These are phyloP conservation scores for Stenchaetothrips biformis DNA, from an alignment of 2,888 invertebrate species.

Conservation along the genomic window DNA sequence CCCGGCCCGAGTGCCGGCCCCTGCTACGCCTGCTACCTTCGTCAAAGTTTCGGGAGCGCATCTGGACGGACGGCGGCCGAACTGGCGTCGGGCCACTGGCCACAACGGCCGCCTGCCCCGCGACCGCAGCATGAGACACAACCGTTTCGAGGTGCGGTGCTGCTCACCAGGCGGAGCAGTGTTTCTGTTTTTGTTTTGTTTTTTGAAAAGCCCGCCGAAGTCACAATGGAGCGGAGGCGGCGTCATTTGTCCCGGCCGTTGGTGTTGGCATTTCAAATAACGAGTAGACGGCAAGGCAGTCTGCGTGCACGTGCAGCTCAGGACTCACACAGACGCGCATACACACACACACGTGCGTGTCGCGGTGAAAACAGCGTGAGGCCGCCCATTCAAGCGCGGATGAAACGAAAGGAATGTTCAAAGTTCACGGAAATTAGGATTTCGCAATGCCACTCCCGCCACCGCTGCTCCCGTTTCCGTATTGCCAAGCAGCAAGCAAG, in stretches of 20 bases:
- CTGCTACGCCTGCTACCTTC: not conserved
- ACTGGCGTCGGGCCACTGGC: not conserved
- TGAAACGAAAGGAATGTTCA: not conserved
- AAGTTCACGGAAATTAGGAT: too few relatives aligned
- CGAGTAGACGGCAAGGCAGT: not conserved
- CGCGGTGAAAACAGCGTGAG: not conserved
- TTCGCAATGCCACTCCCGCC: too few relatives aligned
- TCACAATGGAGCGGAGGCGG: not conserved
- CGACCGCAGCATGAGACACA: too few relatives aligned
- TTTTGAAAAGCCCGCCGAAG: too few relatives aligned
- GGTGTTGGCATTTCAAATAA: not conserved
- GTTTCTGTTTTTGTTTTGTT: too few relatives aligned
- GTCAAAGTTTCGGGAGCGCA: constrained; percentile 17
- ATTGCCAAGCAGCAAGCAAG: too few relatives aligned
- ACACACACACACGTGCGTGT: not conserved
- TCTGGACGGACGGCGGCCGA: not conserved
- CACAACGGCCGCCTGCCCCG: not conserved
- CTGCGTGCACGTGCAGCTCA: too few relatives aligned
- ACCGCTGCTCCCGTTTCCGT: too few relatives aligned
- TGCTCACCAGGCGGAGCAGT: too few relatives aligned
- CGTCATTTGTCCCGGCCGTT: not conserved
- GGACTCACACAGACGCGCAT: not conserved
- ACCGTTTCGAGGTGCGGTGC: too few relatives aligned
- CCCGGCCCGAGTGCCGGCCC: not conserved
- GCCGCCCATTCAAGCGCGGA: not conserved